Base-by-base conservation (phyloP, 2,797 vertebrate genomes). In the Eurystomus glaucurus region DNA sequence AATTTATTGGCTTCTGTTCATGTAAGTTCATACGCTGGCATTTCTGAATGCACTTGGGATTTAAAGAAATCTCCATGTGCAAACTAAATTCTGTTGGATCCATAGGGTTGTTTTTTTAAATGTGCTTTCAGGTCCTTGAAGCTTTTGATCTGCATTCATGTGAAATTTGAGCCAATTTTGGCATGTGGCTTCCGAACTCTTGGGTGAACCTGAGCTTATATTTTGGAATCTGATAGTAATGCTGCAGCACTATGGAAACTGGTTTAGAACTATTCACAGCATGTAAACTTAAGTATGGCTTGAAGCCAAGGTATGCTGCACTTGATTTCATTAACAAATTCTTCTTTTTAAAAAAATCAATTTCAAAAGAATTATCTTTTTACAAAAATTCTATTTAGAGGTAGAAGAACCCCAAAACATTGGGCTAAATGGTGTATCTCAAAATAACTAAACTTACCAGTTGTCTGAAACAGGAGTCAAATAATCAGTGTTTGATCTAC, bases 1-100 rank as follows among this genome's bases (percentile, higher is more conserved):
- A 88, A 93, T 86, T 76, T 94, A 68, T 64, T 97, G 85, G 88
- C 83, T 88, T 96, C 74, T 87, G 62, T 79, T 93, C 88, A 68
- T 31, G n/a, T 33, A 65, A 11, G 43, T 84, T 93, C 48, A 29
- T 84, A 80, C 18, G 82, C 62, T 6, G 8, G 48, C 66, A 55
- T 77, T 93, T 85, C 86, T 86, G 68, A 92, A 90, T 54, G 26
- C 2, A 0, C 55, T 87, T 94, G 83, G 77, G 83, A 77, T 95
- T 95, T 92, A 72, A 93, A 35, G 28, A 86, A 58, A 87, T 74
- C 66, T 94, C n/a, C 43, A 55, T 35, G 75, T 28, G 85, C 69
- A 85, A 88, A 74, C 43, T 77, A 35, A 88, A 85, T 94, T 90
- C 71, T 37, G 8, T 26, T 84, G 79, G 54, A 88, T 84, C 50